Conservation (phyloP, 2,888 invertebrate genomes). For the Heliconius ismenius region DNA sequence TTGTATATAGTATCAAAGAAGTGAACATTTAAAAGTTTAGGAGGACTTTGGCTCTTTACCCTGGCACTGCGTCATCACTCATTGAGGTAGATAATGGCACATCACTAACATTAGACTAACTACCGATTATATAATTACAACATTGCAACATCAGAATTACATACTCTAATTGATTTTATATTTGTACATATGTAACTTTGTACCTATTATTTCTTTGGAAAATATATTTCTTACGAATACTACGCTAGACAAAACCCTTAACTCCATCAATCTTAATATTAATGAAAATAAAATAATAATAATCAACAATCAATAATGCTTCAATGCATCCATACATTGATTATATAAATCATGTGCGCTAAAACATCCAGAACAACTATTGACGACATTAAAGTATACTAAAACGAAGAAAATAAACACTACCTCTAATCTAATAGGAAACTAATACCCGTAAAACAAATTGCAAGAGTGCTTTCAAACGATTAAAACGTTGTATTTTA, state of each 20-base stretch:
- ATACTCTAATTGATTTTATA: slow-evolving; percentile 69
- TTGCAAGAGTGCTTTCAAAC: slow-evolving; percentile 62
- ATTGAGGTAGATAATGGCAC: slow-evolving; percentile 79
- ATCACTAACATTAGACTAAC: slow-evolving; percentile 69
- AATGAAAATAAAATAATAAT: slow-evolving; percentile 78
- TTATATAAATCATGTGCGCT: slow-evolving; percentile 65
- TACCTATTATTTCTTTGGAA: slow-evolving; percentile 82
- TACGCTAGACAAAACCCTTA: slow-evolving; percentile 64
- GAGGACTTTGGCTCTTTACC: slow-evolving; percentile 77
- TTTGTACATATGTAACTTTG: slow-evolving; percentile 80
- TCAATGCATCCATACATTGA: slow-evolving; percentile 60
- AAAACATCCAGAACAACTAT: slow-evolving; percentile 65
- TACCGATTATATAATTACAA: slow-evolving; percentile 69
- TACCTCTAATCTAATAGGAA: slow-evolving; percentile 80
- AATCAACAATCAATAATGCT: slow-evolving; percentile 76
- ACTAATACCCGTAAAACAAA: slow-evolving; percentile 83
- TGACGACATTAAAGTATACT: slow-evolving; percentile 56
- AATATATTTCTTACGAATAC: slow-evolving; percentile 63
- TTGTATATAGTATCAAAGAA: slow-evolving; percentile 59
- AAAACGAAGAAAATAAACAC: slow-evolving; percentile 73
- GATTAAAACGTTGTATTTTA: slow-evolving; percentile 2
- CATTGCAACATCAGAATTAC: slow-evolving; percentile 76
- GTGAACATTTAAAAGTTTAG: slow-evolving; percentile 70
- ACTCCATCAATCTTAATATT: slow-evolving; percentile 62
- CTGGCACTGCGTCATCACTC: slow-evolving; percentile 64